phyloP scores from a whole-genome alignment of 2,113 vertebrate genomes.

The Rhinolophus ferrumequinum region DNA sequence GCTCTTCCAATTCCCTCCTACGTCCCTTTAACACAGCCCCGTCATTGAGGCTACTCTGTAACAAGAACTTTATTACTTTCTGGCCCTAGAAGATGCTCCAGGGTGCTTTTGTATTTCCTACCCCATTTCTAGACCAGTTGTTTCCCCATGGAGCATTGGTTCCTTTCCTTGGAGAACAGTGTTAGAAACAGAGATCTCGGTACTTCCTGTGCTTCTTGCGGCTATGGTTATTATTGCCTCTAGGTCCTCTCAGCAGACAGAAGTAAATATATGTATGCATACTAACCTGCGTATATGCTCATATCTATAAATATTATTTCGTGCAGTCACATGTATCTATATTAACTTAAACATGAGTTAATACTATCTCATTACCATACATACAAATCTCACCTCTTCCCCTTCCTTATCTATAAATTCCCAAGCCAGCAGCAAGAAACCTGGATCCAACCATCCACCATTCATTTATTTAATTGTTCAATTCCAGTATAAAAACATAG shows the following conservation, averaged over 20 bases:
- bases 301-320: neutral
- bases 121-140: neutral
- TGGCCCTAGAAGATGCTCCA: neutral
- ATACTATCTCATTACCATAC: neutral
- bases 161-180: neutral
- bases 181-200: neutral
- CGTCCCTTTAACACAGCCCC: no score
- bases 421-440: neutral
- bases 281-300: neutral
- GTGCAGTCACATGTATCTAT: neutral
- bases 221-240: rapidly evolving
- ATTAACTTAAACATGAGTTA: neutral
- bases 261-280: neutral
- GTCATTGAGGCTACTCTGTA: neutral
- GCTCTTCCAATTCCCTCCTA: neutral
- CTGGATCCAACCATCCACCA: neutral
- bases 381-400: neutral
- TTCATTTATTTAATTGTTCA: neutral
- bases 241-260: neutral
- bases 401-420: neutral
- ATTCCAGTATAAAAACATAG: neutral
- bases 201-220: neutral
- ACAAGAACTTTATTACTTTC: neutral
- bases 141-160: neutral
- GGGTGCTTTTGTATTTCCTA: neutral